Evolutionary conservation across 1,140 invertebrate genomes (phyloP), one percentile per base, ranked within the genome.

Genomic region (Lepidurus packardi): DNA sequence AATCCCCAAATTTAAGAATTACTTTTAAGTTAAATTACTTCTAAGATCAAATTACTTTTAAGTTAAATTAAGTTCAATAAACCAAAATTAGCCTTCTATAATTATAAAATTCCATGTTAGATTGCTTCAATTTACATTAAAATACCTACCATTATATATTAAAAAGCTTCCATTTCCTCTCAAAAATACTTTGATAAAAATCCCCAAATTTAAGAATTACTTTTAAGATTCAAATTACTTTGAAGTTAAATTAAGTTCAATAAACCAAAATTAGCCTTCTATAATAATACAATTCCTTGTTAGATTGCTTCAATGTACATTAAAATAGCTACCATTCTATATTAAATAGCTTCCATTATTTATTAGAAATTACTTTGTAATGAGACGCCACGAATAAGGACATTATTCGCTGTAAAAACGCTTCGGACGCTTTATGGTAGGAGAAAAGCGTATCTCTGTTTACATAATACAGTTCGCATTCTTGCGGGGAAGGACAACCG

Each of bases 391-490:
- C 97, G 85, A 96, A 98, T 7, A 99, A 90, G 44, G 94, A 90
- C 79, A 99, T 94, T 0, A 99, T 82, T 81, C 93, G 87, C 83
- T 98, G 95, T 7, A 99, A 87, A 86, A 99, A 99, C 2, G 90
- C 86, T 86, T 99, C 98, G 0, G 97, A 97, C 0, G 95, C 94
- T 85, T 94, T 94, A 83, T 99, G 96, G 84, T 97, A 99, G 77
- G 95, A 98, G 86, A 99, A 99, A 13, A 99, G 85, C 0, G 96
- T 96, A 84, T 99, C 97, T 79, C 98, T 87, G 83, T 95, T 94
- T 65, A 96, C 92, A 73, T 94, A 93, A 85, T 93, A 98, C 10
- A 99, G 88, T 80, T 98, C 92, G 85, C 98, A 99, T 21, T 88
- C 85, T 73, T 93, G 90, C 0, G 96, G 96, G 3, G 93, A 88